Evolutionary conservation across 2,888 invertebrate species (phyloP).

Genomic region (Slavum lentiscoides): DNA sequence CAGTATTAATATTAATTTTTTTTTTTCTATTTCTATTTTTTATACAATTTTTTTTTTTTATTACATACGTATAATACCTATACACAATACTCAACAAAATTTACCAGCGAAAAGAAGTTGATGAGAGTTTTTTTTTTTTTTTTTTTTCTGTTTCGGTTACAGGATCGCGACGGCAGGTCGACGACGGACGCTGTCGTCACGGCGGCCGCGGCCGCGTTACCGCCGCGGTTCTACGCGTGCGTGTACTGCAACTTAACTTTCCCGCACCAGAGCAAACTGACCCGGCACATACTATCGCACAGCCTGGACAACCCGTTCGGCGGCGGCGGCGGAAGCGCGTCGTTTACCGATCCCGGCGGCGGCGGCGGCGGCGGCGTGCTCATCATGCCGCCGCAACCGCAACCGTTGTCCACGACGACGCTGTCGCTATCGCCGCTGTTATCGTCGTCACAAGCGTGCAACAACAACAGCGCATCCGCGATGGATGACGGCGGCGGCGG

Average conservation of each 20-base stretch:
- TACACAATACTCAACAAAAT: conserved; percentile 26
- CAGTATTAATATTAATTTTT: conserved; percentile 10
- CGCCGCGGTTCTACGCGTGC: conserved; percentile 73
- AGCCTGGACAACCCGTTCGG: conserved; percentile 60
- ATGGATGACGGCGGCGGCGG: conserved; percentile 41
- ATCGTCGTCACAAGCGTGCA: conserved; percentile 30
- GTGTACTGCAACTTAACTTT: conserved; percentile 88
- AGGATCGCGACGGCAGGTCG: conserved; percentile 76
- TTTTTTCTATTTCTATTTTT: conserved; percentile 27
- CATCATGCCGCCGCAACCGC: not conserved
- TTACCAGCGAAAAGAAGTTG: conserved; percentile 54
- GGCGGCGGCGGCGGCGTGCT: conserved; percentile 59
- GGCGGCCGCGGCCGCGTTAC: conserved; percentile 60
- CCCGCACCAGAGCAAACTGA: conserved; percentile 88
- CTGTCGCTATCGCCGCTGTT: conserved; percentile 58
- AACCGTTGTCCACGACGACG: conserved; percentile 59
- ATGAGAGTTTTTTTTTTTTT: conserved; percentile 54
- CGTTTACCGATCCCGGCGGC: conserved; percentile 57
- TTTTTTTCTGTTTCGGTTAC: conserved; percentile 77
- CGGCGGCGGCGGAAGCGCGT: not conserved
- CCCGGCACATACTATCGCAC: conserved; percentile 85
- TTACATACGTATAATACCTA: too few species aligned
- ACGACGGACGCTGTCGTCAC: conserved; percentile 14
- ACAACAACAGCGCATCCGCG: not conserved
- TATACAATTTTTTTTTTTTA: conserved; percentile 32